phyloP scores from a whole-genome alignment of 1,140 invertebrate genomes.

The Drosophila pandora region DNA sequence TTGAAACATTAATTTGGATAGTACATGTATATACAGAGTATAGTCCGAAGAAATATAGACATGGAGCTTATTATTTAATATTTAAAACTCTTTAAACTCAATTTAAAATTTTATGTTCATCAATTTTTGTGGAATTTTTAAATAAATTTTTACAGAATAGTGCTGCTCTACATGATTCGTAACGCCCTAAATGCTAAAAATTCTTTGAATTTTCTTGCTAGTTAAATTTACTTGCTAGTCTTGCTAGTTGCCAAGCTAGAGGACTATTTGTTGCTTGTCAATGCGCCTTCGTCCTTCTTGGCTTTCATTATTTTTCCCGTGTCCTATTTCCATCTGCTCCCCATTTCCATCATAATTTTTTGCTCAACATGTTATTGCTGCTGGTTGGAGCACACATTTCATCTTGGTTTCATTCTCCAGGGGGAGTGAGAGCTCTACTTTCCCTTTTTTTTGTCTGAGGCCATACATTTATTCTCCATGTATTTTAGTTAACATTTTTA shows the following conservation, averaged over 20 bases:
- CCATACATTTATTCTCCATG: conserved; percentile 38
- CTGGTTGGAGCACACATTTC: conserved; percentile 45
- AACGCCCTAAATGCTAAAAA: conserved; percentile 29
- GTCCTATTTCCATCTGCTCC: conserved; percentile 41
- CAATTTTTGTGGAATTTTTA: background rate
- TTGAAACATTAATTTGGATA: conserved; percentile 20
- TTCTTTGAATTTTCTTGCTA: conserved; percentile 34
- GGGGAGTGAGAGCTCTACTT: conserved; percentile 31
- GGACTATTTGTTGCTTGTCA: conserved; percentile 39
- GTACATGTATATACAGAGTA: background rate
- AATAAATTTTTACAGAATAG: conserved; percentile 29
- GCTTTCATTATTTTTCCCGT: conserved; percentile 17
- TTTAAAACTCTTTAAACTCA: no score
- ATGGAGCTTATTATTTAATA: background rate
- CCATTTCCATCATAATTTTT: conserved; percentile 59
- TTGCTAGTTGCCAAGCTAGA: conserved; percentile 38
- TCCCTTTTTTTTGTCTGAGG: conserved; percentile 53
- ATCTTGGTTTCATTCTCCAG: conserved; percentile 52
- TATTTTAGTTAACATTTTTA: conserved; percentile 68
- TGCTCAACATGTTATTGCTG: conserved; percentile 56
- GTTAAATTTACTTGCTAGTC: conserved; percentile 40
- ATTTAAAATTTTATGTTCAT: no score
- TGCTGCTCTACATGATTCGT: conserved; percentile 35
- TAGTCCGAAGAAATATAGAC: background rate
- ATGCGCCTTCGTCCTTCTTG: conserved; percentile 5